Base-by-base conservation (phyloP, 2,888 invertebrate genomes). In the Hypena proboscidalis region DNA sequence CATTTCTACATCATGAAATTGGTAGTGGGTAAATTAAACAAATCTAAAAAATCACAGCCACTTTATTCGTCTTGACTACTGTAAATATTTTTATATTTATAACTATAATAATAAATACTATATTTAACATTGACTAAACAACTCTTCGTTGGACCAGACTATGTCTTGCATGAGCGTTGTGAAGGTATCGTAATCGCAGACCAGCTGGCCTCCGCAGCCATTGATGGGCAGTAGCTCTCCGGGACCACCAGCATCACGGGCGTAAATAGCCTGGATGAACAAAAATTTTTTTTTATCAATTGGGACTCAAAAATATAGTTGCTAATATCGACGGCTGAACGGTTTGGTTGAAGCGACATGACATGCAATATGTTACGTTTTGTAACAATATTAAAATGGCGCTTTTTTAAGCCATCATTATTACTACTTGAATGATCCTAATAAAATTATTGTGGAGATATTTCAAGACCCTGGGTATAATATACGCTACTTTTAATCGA, bases 131-230 rank as follows among this genome's bases (percentile, higher is more conserved):
- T 65, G 49, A 37, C 62, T 14, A 37, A 51, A 47, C 45, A 72
- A 80, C 21, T 85, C 81, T 20, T 70, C 67, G 15, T 65, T 54
- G 0, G 80, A 59, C 62, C 73, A 69, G 3, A 74, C 34, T 11
- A 74, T 48, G 14, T 84, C 77, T 52, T 79, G 67, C 4, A 84
- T 83, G 7, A 93, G 70, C 4, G 58, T 54, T 4, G 84, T 58
- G 58, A 93, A 93, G 22, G 77, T 81, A 6, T 91, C 81, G 38
- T 92, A 85, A 29, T 92, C 89, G 60, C 93, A 93, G 4, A 90
- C 66, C 2, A 66, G 40, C 1, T 64, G 58, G 2, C 67, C 80
- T 0, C 83, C 83, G 58, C 93, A 93, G 1, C 89, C 90, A 0
- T 81, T 78, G 21, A 93, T 76, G 0, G 74, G 74, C 15, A 93